Evolutionary conservation across 1,140 invertebrate genomes (phyloP).

Genomic region (Drosophila mayri): DNA sequence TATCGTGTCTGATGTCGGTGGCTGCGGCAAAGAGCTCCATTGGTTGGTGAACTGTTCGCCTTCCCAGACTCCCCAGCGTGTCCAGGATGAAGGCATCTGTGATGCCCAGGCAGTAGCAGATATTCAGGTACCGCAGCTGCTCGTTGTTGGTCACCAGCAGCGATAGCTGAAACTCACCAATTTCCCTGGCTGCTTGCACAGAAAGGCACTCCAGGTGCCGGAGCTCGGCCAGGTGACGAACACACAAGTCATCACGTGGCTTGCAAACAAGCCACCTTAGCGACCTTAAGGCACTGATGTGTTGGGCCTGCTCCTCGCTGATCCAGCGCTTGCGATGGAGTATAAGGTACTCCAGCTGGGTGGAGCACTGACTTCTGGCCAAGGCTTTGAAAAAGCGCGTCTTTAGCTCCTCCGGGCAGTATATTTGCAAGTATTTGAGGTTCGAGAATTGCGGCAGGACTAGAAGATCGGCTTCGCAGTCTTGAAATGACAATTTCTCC

Average conservation of each 20-base stretch:
- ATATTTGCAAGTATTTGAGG: conserved; percentile 59
- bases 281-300: conserved; percentile 52
- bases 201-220: conserved; percentile 61
- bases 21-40: conserved; percentile 65
- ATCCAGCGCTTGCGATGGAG: conserved; percentile 70
- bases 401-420: conserved; percentile 64
- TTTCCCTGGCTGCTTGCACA: conserved; percentile 62
- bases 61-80: conserved; percentile 36
- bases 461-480: conserved; percentile 65
- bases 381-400: conserved; percentile 56
- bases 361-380: conserved; percentile 26
- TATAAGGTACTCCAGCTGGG: conserved; percentile 56
- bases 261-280: conserved; percentile 69
- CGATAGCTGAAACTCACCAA: conserved; percentile 53
- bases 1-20: conserved; percentile 69
- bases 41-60: conserved; percentile 39
- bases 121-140: conserved; percentile 61
- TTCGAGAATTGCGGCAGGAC: conserved; percentile 53
- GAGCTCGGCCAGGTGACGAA: conserved; percentile 47
- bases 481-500: conserved; percentile 62
- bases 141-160: conserved; percentile 59
- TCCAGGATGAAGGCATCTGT: conserved; percentile 64
- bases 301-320: conserved; percentile 62
- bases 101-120: conserved; percentile 66
- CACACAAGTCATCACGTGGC: conserved; percentile 59